Conservation (phyloP, 2,113 vertebrate genomes). For the Dasypus novemcinctus region DNA sequence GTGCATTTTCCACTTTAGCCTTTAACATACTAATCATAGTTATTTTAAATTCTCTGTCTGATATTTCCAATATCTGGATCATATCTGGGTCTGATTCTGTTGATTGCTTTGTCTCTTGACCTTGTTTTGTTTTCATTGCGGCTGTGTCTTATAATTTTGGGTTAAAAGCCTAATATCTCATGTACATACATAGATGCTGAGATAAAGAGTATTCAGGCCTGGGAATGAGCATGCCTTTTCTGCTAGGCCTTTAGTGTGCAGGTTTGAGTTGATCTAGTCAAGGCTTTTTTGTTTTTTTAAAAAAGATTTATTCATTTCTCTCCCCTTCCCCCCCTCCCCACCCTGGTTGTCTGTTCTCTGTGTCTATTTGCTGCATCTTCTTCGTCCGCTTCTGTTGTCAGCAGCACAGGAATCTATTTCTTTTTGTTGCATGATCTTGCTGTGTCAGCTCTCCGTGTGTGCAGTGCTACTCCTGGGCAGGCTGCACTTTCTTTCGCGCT, state of each 20-base stretch:
- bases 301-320: no score
- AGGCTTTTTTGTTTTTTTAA: no score
- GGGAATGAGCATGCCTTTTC: neutral
- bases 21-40: conserved; percentile 5
- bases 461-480: no score
- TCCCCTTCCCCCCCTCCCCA: no score
- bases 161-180: neutral
- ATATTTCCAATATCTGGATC: neutral
- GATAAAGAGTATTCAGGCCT: neutral
- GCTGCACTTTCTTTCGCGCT: no score
- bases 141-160: neutral
- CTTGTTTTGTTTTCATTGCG: neutral
- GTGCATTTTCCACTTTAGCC: neutral
- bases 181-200: neutral
- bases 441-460: no score
- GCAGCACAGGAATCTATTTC: no score
- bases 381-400: no score
- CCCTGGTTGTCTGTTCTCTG: no score
- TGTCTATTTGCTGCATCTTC: no score
- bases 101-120: neutral
- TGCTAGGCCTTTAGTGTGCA: neutral
- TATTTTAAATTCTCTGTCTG: neutral
- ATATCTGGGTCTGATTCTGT: neutral
- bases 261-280: neutral
- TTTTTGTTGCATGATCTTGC: no score